Percentiles rank a stretch among this genome's conserved stretches.
Evolutionary conservation across 1,140 invertebrate species (phyloP).

Genomic region (Calosoma granatense): DNA sequence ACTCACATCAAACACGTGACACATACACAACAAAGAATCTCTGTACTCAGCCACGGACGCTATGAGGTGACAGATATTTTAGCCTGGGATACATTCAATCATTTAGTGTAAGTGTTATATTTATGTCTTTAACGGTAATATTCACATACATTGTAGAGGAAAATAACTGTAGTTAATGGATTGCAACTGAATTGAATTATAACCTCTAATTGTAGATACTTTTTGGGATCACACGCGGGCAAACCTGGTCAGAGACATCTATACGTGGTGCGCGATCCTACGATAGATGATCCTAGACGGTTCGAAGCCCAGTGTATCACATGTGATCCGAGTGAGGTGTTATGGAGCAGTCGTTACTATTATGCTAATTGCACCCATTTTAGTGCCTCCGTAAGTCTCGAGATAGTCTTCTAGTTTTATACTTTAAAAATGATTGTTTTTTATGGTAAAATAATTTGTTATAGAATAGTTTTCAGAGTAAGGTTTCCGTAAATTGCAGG

Average conservation of each 20-base stretch:
- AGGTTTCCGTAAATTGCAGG: background rate
- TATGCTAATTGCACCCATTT: conserved; percentile 76
- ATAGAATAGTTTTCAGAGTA: background rate
- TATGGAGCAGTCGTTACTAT: conserved; percentile 60
- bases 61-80: conserved; percentile 79
- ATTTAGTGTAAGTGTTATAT: conserved; percentile 57
- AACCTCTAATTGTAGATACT: conserved; percentile 48
- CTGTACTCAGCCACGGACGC: conserved; percentile 75
- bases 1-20: conserved; percentile 84
- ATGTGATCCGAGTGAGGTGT: conserved; percentile 55
- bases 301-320: conserved; percentile 69
- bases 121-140: background rate
- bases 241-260: conserved; percentile 78
- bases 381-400: conserved; percentile 50
- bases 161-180: background rate
- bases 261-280: conserved; percentile 61
- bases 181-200: too few relatives aligned
- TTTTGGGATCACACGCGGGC: conserved; percentile 56
- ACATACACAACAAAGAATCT: conserved; percentile 67
- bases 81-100: conserved; percentile 72
- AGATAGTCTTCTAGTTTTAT: background rate
- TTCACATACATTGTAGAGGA: background rate
- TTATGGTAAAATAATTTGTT: background rate
- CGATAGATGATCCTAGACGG: conserved; percentile 56
- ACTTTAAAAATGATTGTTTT: conserved; percentile 8